phyloP scores from a whole-genome alignment of 2,888 invertebrate genomes.

The Philereme vetulata region DNA sequence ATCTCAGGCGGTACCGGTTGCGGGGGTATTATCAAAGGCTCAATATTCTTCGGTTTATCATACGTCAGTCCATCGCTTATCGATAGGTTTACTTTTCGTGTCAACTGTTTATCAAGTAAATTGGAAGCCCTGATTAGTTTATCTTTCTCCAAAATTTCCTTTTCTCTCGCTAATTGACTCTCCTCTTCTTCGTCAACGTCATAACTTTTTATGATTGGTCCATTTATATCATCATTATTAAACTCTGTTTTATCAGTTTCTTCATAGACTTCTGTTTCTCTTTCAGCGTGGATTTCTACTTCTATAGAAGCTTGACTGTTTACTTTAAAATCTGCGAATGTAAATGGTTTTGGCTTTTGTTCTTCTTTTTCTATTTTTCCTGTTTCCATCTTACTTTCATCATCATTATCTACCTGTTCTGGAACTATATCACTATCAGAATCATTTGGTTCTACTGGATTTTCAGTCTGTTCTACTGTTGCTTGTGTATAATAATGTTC shows the following conservation, averaged over 20 bases:
- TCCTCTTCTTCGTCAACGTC: constrained; percentile 36
- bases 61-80: constrained; percentile 66
- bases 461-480: constrained; percentile 27
- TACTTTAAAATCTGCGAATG: constrained; percentile 83
- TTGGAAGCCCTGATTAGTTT: constrained; percentile 62
- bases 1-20: constrained; percentile 92
- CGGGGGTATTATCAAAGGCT: constrained; percentile 80
- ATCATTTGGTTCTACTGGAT: constrained; percentile 40
- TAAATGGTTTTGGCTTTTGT: constrained; percentile 74
- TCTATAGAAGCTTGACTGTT: constrained; percentile 54
- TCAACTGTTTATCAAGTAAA: constrained; percentile 54
- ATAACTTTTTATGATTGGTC: constrained; percentile 30
- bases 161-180: constrained; percentile 45
- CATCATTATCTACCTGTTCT: constrained; percentile 31
- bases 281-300: constrained; percentile 46
- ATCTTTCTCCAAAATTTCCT: constrained; percentile 45
- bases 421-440: constrained; percentile 35
- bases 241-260: constrained; percentile 32
- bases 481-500: constrained; percentile 66
- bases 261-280: constrained; percentile 37
- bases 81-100: constrained; percentile 70
- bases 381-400: constrained; percentile 5
- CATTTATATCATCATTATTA: constrained; percentile 27
- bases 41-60: constrained; percentile 64
- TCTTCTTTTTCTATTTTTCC: constrained; percentile 43